phyloP scores from a whole-genome alignment of 2,797 vertebrate species.

The Threskiornis aethiopicus region DNA sequence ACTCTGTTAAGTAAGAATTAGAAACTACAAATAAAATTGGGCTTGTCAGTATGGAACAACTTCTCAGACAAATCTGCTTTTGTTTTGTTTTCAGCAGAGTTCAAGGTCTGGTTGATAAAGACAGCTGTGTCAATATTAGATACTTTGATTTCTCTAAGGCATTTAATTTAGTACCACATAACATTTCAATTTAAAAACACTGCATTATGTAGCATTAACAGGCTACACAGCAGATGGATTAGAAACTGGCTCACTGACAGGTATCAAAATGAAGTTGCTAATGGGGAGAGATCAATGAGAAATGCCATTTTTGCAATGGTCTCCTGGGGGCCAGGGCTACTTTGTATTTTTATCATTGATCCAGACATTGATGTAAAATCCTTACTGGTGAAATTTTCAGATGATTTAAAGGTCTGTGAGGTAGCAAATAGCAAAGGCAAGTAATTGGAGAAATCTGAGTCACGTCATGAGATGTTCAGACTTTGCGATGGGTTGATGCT shows the following conservation, averaged over 20 bases:
- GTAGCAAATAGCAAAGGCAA: background rate
- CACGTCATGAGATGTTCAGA: fast-evolving
- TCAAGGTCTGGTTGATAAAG: background rate
- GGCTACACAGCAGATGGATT: background rate
- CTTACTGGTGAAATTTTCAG: background rate
- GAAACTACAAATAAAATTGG: background rate
- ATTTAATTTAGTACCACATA: constrained; percentile 9
- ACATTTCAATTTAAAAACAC: constrained; percentile 23
- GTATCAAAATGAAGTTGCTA: constrained; percentile 20
- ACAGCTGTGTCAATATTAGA: background rate
- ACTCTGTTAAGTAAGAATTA: background rate
- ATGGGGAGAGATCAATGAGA: constrained; percentile 25
- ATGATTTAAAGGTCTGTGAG: background rate
- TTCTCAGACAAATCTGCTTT: background rate
- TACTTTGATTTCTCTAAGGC: constrained; percentile 4
- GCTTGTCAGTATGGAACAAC: background rate
- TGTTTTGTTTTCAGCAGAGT: background rate
- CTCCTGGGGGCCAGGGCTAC: background rate
- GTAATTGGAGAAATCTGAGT: background rate
- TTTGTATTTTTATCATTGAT: background rate
- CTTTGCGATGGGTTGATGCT: background rate
- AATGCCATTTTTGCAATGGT: background rate
- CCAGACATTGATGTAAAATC: background rate
- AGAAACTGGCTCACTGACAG: constrained; percentile 6
- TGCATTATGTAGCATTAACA: background rate